Conservation (phyloP, 2,888 invertebrate species). For the Oligia latruncula region DNA sequence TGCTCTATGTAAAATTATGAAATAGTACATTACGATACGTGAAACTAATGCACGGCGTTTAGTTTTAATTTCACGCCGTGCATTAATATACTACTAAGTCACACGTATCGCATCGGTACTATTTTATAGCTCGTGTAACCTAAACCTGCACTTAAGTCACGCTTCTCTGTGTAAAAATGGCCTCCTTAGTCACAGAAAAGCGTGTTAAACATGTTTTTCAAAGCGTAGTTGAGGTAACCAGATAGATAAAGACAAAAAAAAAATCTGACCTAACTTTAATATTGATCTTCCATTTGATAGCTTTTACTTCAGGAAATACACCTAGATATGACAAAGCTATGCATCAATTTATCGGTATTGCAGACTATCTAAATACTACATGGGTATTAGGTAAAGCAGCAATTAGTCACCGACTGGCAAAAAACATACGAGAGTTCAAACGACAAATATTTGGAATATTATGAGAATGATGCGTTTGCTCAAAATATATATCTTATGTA, state of each 20-base stretch:
- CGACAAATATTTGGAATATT: conserved; percentile 46
- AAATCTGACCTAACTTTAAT: conserved; percentile 9
- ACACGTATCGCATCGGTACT: too few relatives aligned
- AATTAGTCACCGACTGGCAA: conserved; percentile 23
- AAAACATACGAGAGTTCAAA: conserved; percentile 33
- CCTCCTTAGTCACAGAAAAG: too few relatives aligned
- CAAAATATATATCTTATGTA: conserved; percentile 24
- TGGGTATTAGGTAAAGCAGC: neutral
- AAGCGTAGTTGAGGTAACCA: neutral
- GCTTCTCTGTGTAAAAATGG: too few relatives aligned
- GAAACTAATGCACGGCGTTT: too few relatives aligned
- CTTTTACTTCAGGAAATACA: conserved; percentile 23
- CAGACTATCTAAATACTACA: conserved; percentile 21
- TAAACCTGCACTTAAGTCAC: too few relatives aligned
- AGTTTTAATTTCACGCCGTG: too few relatives aligned
- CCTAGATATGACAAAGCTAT: neutral
- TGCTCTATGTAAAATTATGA: too few relatives aligned
- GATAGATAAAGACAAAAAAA: neutral
- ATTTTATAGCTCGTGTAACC: too few relatives aligned
- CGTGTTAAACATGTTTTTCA: neutral
- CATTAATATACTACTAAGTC: too few relatives aligned
- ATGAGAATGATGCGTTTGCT: conserved; percentile 45
- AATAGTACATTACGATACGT: too few relatives aligned
- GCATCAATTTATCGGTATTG: conserved; percentile 9
- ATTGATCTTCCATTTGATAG: conserved; percentile 9